Evolutionary conservation across 1,140 invertebrate species (phyloP).

Genomic region (Heliconius himera): DNA sequence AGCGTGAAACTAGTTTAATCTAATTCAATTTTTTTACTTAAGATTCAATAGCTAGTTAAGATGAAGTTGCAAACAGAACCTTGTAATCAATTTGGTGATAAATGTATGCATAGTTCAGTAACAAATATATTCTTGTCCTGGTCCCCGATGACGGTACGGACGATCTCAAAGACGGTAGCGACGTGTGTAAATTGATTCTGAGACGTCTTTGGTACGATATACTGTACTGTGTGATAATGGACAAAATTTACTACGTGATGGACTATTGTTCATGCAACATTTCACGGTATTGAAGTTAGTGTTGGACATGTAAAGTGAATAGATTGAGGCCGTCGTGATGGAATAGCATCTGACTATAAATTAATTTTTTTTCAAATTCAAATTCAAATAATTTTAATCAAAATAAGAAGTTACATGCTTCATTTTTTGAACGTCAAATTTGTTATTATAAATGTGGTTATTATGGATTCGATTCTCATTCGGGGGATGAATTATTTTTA

Average conservation of each 20-base stretch:
- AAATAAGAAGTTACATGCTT: no score
- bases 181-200: slow-evolving; percentile 16
- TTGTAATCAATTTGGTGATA: background rate
- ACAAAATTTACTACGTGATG: slow-evolving; percentile 5
- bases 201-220: slow-evolving; percentile 3
- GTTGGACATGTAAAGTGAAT: background rate
- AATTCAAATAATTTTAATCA: no score
- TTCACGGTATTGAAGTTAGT: background rate
- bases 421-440: no score
- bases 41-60: no score
- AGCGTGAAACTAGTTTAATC: no score
- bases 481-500: background rate
- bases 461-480: background rate
- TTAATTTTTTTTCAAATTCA: no score
- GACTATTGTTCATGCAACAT: slow-evolving; percentile 9
- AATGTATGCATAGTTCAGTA: background rate
- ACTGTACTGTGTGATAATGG: background rate
- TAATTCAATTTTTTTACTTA: no score
- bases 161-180: background rate
- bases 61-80: no score
- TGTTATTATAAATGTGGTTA: no score
- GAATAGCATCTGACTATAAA: background rate
- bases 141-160: background rate
- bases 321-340: background rate
- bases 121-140: slow-evolving; percentile 6